Percentiles rank a stretch among this genome's conserved stretches.
phyloP scores from a whole-genome alignment of 2,797 vertebrate species.

The Bufotes viridis region DNA sequence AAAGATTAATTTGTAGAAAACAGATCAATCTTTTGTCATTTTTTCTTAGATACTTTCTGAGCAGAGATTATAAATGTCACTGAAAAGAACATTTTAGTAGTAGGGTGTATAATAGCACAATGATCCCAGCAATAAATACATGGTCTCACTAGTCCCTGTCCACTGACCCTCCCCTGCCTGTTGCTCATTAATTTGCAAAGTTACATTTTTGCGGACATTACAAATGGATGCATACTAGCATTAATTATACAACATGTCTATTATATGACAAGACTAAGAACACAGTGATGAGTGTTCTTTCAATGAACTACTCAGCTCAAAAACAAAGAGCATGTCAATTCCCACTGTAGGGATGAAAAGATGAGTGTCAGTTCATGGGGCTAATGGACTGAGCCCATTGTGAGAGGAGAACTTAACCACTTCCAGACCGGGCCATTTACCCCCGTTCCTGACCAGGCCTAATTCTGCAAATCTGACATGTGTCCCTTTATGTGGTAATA shows the following conservation, averaged over 20 bases:
- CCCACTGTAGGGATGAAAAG: conserved; percentile 2
- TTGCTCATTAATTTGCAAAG: conserved; percentile 11
- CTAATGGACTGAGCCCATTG: conserved; percentile 23
- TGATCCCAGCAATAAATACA: background rate
- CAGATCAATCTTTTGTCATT: background rate
- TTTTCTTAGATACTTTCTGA: background rate
- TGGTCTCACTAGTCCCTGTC: background rate
- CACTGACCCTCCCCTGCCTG: background rate
- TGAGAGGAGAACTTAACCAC: background rate
- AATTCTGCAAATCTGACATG: too few relatives aligned
- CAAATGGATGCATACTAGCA: conserved; percentile 11
- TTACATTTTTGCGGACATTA: conserved; percentile 15
- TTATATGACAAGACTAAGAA: background rate
- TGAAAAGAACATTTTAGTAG: too few relatives aligned
- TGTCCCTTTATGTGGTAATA: too few relatives aligned
- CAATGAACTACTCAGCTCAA: conserved; percentile 14
- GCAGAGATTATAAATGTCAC: background rate
- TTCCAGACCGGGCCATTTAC: too few relatives aligned
- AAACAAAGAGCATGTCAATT: conserved; percentile 18
- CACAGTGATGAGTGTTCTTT: background rate
- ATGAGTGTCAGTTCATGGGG: conserved; percentile 17
- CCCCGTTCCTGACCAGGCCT: too few relatives aligned
- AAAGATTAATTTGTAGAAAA: background rate
- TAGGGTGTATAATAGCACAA: too few relatives aligned
- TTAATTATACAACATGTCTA: conserved; percentile 11